These are phyloP conservation scores for Penaeus chinensis DNA, from an alignment of 1,140 invertebrate genomes.

Conservation along the genomic window DNA sequence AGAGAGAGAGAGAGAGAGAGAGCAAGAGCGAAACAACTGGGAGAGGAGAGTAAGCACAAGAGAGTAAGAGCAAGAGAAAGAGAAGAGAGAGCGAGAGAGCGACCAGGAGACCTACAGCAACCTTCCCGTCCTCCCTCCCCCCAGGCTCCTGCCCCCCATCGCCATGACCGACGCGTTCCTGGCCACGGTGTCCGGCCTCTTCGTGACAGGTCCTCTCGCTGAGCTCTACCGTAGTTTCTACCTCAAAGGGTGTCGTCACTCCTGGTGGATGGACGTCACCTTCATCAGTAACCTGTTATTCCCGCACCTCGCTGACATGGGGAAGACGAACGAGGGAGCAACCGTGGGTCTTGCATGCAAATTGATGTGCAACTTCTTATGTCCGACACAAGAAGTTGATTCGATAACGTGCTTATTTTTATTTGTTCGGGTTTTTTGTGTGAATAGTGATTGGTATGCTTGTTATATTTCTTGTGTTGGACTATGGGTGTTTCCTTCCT, in stretches of 20 bases:
- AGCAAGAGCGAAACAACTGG: not conserved
- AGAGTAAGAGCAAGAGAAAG: not conserved
- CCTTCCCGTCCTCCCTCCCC: not conserved
- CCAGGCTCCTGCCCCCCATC: slow-evolving; percentile 38
- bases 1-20: not conserved
- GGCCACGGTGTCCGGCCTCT: slow-evolving; percentile 29
- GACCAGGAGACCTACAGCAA: not conserved
- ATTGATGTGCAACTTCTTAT: no score
- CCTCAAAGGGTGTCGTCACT: slow-evolving; percentile 61
- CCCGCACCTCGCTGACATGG: slow-evolving; percentile 73
- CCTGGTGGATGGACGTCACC: slow-evolving; percentile 66
- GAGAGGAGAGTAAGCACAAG: not conserved
- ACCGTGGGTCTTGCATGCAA: not conserved
- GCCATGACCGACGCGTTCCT: slow-evolving; percentile 14
- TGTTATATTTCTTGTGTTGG: no score
- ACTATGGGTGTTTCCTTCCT: no score
- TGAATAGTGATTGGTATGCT: no score
- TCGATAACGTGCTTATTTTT: no score
- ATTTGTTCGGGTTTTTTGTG: no score
- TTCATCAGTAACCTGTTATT: slow-evolving; percentile 66
- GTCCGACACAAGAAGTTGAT: no score
- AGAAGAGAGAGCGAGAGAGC: not conserved
- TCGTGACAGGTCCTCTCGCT: slow-evolving; percentile 16
- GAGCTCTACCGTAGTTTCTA: slow-evolving; percentile 1
- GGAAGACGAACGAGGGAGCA: slow-evolving; percentile 70